Evolutionary conservation across 2,888 invertebrate genomes (phyloP), one percentile per base, ranked within the genome.

Genomic region (Drosophila villosipedis): DNA sequence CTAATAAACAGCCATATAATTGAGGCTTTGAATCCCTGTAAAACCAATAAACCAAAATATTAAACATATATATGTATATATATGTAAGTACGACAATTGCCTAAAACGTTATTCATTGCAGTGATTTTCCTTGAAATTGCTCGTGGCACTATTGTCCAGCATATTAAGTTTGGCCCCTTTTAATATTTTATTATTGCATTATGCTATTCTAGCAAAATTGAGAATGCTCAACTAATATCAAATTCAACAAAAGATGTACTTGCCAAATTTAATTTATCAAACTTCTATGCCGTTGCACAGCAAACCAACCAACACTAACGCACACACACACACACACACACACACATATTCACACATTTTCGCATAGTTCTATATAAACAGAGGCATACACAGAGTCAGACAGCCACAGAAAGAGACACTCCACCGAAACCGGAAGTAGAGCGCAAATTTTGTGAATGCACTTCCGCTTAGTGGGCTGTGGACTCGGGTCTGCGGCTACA

Each of bases 401-500:
- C 31, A 55, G 59, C 52, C 61, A 50, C 59, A 68, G 70, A 63
- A 65, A 69, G 74, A 74, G 82, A 84, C 87, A 79, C 64, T 60
- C 68, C 63, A 82, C 66, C 71, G 80, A 80, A 87, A 75, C 85
- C 83, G 88, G 88, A 87, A 87, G 89, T 78, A 61, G 74, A 80
- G 80, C 85, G 83, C 80, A 88, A 83, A 84, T 85, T 85, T 83
- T 83, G 80, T 85, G 84, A 80, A 83, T 84, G 89, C 85, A 88
- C 83, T 84, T 84, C 89, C 83, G 89, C 61, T 82, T 71, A 61
- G 77, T 71, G 83, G 59, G 65, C 35, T 63, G 43, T 50, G 52
- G 52, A 60, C 57, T 43, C 37, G 33, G 4, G 37, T 28, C 25
- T 53, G 28, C 14, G 19, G 61, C 60, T 55, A 12, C 39, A 54